phyloP scores from a whole-genome alignment of 2,888 invertebrate genomes.

The Eristalis arbustorum region DNA sequence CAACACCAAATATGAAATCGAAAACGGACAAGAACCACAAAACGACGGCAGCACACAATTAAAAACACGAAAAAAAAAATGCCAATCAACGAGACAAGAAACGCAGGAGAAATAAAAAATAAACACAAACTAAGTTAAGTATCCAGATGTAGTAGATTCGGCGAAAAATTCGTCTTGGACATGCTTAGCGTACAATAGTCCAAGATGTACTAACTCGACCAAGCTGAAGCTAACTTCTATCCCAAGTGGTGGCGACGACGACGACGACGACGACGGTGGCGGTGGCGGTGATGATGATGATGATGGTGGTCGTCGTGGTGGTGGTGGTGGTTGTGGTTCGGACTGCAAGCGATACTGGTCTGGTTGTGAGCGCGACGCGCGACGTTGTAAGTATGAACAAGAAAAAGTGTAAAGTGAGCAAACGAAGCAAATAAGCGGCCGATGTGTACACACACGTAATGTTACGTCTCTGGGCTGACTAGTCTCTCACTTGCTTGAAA shows the following conservation, averaged over 20 bases:
- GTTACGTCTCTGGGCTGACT: conserved; percentile 66
- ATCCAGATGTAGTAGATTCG: conserved; percentile 33
- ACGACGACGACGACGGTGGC: too few relatives aligned
- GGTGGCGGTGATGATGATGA: background rate
- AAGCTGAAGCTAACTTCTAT: conserved; percentile 65
- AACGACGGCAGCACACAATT: background rate
- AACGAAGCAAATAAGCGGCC: conserved; percentile 56
- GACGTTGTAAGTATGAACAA: conserved; percentile 44
- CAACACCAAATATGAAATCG: conserved; percentile 19
- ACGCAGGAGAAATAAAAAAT: background rate
- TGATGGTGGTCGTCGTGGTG: too few relatives aligned
- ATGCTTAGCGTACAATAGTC: conserved; percentile 69
- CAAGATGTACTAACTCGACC: conserved; percentile 69
- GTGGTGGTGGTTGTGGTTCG: background rate
- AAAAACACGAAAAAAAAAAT: background rate
- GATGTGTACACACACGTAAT: conserved; percentile 52
- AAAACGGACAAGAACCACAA: conserved; percentile 4
- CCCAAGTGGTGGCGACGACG: conserved; percentile 53
- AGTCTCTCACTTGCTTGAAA: conserved; percentile 38
- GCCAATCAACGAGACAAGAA: background rate
- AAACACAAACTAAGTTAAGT: conserved; percentile 15
- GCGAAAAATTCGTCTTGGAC: conserved; percentile 63
- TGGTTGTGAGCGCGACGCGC: conserved; percentile 39
- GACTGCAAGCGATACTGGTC: background rate
- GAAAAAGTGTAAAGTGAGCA: conserved; percentile 36